Evolutionary conservation across 2,888 invertebrate species (phyloP).

Genomic region (Onchidella celtica): DNA sequence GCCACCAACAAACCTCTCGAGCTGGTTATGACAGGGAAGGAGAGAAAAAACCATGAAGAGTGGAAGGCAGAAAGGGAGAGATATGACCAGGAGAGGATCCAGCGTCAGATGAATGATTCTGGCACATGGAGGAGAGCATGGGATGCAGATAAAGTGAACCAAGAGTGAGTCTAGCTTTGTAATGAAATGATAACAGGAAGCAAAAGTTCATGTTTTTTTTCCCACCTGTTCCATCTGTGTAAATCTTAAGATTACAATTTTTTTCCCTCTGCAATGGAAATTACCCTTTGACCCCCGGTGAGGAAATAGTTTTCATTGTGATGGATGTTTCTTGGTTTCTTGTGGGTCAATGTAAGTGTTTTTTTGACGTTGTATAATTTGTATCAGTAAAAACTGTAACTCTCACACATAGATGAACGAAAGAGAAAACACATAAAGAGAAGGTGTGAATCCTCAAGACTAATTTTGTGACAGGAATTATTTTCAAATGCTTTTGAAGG

Average conservation of each 20-base stretch:
- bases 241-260: constrained; percentile 14
- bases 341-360: neutral
- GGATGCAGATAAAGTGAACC: constrained; percentile 73
- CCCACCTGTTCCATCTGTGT: constrained; percentile 54
- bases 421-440: too few species aligned
- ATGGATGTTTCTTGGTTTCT: neutral
- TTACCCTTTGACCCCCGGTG: too few species aligned
- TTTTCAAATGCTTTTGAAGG: too few species aligned
- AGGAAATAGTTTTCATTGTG: too few species aligned
- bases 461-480: too few species aligned
- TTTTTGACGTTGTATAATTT: too few species aligned
- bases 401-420: too few species aligned
- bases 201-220: neutral
- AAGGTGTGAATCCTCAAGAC: too few species aligned
- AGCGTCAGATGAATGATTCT: constrained; percentile 70
- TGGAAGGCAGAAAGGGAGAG: constrained; percentile 77
- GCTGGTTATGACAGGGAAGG: constrained; percentile 77
- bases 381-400: too few species aligned
- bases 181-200: neutral
- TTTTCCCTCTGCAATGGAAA: too few species aligned
- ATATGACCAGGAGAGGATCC: constrained; percentile 74
- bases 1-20: constrained; percentile 65
- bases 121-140: constrained; percentile 79
- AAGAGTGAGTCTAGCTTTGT: constrained; percentile 55
- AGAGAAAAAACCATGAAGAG: constrained; percentile 73